These are phyloP conservation scores for Tonatia bakeri DNA, from an alignment of 2,113 vertebrate genomes.

Conservation along the genomic window DNA sequence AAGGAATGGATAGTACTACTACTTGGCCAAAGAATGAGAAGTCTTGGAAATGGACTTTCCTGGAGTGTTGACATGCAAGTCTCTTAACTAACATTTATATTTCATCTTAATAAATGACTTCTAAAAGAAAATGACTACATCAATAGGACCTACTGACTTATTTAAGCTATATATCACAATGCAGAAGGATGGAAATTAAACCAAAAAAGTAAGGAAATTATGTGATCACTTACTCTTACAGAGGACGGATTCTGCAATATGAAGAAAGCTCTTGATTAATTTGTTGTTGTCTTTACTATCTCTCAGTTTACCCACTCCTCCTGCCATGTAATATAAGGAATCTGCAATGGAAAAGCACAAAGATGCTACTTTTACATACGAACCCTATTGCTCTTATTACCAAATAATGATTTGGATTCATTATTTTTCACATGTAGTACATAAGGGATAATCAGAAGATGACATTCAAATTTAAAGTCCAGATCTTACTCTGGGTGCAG, in stretches of 20 bases:
- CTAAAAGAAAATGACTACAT: neutral
- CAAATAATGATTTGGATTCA: neutral
- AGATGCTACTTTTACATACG: neutral
- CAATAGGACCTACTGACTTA: neutral
- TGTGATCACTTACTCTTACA: constrained; percentile 58
- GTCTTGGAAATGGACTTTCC: neutral
- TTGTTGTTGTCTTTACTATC: constrained; percentile 44
- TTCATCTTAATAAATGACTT: neutral
- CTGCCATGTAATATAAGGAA: constrained; percentile 68
- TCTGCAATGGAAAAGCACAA: constrained; percentile 57
- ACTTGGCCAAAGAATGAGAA: neutral
- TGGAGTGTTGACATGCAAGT: neutral
- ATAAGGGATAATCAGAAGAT: neutral
- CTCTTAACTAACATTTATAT: neutral
- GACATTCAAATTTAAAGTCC: neutral
- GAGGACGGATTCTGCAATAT: constrained; percentile 35
- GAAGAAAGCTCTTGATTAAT: constrained; percentile 54
- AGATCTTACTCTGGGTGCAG: neutral
- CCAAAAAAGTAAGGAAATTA: neutral
- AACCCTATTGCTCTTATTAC: neutral
- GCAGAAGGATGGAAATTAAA: neutral
- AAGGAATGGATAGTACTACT: neutral
- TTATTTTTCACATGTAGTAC: neutral
- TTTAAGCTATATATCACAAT: neutral
- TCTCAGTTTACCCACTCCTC: constrained; percentile 47